Base-by-base conservation (phyloP, 2,113 vertebrate species). In the Xerus inauris region DNA sequence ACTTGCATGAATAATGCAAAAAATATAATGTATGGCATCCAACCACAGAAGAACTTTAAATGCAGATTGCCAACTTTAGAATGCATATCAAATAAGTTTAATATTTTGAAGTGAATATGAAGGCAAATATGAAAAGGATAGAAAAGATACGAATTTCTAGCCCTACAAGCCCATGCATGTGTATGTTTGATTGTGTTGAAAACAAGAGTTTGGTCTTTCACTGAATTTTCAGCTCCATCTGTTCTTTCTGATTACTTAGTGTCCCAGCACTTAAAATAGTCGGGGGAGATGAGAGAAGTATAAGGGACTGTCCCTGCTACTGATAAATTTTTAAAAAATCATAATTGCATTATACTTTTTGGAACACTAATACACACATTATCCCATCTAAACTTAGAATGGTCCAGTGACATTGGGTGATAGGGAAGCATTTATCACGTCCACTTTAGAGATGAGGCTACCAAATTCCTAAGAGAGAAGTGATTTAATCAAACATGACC, bases 151-250 rank as follows among this genome's bases (percentile, higher is more conserved):
- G 32, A 64, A 45, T 87, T 65, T 76, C 57, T 49, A 76, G 19
- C 11, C 28, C 11, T 38, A n/a, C 65, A 79, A 77, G 2, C 22
- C 65, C 4, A 75, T 8, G 4, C 22, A 67, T 22, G 10, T 71
- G 6, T 83, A 16, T 76, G 49, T 83, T 17, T 35, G 67, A 30
- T 87, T 84, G 87, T 87, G 13, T 62, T 47, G 40, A 92, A 96
- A 96, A 92, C 72, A 71, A 45, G 79, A 88, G 26, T 42, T 87
- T 80, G 32, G 65, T 87, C 22, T 89, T 85, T 87, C 65, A 87
- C 12, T 42, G n/a, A 28, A 86, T 90, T 59, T 59, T 81, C 35
- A 80, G 17, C 5, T 87, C 38, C 22, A 67, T 17, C 3, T 75
- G 4, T 84, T 96, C 13, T 91, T 77, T 49, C n/a, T 77, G 38